Conservation (phyloP, 2,113 vertebrate species). For the Girardinichthys multiradiatus region DNA sequence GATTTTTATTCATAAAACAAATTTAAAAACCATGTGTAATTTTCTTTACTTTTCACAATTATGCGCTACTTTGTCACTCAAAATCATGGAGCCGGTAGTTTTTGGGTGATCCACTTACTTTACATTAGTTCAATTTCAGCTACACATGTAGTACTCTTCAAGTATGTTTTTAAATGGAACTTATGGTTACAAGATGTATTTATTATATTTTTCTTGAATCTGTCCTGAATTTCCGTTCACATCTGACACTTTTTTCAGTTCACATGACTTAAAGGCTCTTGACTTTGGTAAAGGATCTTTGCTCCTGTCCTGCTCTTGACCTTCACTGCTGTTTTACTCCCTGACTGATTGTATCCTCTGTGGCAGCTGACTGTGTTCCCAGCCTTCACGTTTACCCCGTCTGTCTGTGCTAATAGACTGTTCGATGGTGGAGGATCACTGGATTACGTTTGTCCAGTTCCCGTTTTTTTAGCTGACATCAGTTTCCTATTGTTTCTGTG, state of each 20-base stretch:
- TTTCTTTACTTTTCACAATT: not conserved
- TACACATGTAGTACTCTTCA: not conserved
- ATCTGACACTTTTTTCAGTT: slow-evolving; percentile 27
- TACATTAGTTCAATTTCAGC: not conserved
- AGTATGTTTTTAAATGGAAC: not conserved
- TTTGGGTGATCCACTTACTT: not conserved
- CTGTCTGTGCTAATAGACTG: slow-evolving; percentile 33
- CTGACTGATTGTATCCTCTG: slow-evolving; percentile 7
- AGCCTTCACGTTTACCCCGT: slow-evolving; percentile 27
- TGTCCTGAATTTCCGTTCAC: slow-evolving; percentile 16
- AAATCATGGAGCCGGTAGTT: not conserved
- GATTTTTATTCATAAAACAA: not conserved
- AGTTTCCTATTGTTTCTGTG: slow-evolving; percentile 25
- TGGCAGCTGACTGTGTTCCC: slow-evolving; percentile 47
- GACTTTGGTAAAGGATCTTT: slow-evolving; percentile 34
- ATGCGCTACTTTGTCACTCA: not conserved
- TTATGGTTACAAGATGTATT: no score
- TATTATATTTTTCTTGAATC: slow-evolving; percentile 7
- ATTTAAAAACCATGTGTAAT: not conserved
- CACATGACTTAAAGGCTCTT: slow-evolving; percentile 43
- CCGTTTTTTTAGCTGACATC: slow-evolving; percentile 27
- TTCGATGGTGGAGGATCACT: slow-evolving; percentile 43
- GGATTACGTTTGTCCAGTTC: slow-evolving; percentile 16
- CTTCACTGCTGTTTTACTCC: slow-evolving; percentile 18
- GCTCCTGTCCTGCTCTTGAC: slow-evolving; percentile 24